Evolutionary conservation across 2,797 vertebrate species (phyloP).

Genomic region (Gallirallus australis): DNA sequence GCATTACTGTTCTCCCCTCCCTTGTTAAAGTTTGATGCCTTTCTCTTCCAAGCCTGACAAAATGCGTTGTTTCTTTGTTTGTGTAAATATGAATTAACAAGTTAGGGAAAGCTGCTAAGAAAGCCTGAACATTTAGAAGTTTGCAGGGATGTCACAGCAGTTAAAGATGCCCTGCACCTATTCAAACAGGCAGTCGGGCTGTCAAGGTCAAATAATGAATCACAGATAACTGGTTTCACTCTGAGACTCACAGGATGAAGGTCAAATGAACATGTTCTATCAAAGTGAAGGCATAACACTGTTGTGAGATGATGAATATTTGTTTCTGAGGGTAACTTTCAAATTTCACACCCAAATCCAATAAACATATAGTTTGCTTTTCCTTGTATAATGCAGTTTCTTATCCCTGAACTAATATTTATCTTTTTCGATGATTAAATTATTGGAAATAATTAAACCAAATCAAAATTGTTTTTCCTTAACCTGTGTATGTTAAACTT

Average conservation of each 20-base stretch:
- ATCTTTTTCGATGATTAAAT: not conserved
- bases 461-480: not conserved
- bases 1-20: not conserved
- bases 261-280: conserved; percentile 13
- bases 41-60: not conserved
- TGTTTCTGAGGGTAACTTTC: not conserved
- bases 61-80: not conserved
- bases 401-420: not conserved
- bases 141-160: not conserved
- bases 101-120: not conserved
- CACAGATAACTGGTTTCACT: not conserved
- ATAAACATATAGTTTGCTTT: not conserved
- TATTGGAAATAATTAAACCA: conserved; percentile 23
- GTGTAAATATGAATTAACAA: conserved; percentile 4
- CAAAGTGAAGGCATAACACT: not conserved
- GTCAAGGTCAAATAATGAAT: conserved; percentile 73
- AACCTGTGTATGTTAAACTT: not conserved
- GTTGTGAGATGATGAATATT: not conserved
- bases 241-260: conserved; percentile 33
- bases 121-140: not conserved
- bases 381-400: not conserved
- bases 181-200: not conserved
- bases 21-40: not conserved
- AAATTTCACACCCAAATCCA: not conserved
- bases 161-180: not conserved